Evolutionary conservation across 2,888 invertebrate species (phyloP), one percentile per base, ranked within the genome.

Genomic region (Deilephila elpenor): DNA sequence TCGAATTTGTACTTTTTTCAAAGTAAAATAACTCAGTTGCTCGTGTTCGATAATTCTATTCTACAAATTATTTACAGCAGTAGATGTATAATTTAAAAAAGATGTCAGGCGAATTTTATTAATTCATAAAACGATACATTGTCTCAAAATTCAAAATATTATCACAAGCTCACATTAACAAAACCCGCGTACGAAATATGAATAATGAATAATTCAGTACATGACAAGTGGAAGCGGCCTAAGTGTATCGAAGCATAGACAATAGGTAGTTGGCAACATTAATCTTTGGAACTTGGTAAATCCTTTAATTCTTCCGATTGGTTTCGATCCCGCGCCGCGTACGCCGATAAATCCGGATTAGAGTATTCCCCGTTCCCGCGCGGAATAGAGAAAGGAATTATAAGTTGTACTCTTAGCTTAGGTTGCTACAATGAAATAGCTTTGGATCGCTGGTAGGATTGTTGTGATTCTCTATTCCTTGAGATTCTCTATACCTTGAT

Each of bases 281-380:
- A 85, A 86, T 89, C 85, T 87, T 82, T 79, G 78, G 80, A 84
- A 86, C 84, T 89, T 84, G 76, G 83, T 80, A 89, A 91, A 91
- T 89, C 91, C 88, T 89, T 90, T 90, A 90, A 91, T 87, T 84
- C 89, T 83, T 82, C 82, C 84, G 84, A 88, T 86, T 83, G 85
- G 79, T 82, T 80, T 78, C 79, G 77, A 78, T 78, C 71, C 77
- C 78, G 75, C 78, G 82, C 75, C 79, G 75, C 78, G 83, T 80
- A 78, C 79, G 81, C 79, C 81, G 80, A 88, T 89, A 89, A 91
- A 89, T 90, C 88, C 84, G 87, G 89, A 90, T 91, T 90, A 90
- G 79, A 86, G 82, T 83, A 86, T 88, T 88, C 86, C 84, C 86
- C 85, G 83, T 82, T 79, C 78, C 76, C 71, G 32, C 61, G 32